Base-by-base conservation (phyloP, 1,140 invertebrate species). In the Elysia chlorotica region DNA sequence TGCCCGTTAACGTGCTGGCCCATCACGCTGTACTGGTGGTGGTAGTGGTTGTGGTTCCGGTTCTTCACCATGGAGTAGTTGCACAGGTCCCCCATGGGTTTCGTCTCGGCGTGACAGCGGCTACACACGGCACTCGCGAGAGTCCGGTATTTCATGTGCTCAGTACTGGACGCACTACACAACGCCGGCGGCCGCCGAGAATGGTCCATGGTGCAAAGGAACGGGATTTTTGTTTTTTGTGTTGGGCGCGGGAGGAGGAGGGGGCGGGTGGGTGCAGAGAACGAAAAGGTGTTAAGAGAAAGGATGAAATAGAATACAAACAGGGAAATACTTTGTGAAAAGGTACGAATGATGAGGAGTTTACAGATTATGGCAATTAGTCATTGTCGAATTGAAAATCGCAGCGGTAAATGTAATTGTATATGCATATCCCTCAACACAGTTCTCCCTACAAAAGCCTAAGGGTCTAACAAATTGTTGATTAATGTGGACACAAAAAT, bases 101-200 rank as follows among this genome's bases (percentile, higher is more conserved):
- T 35, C 30, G 57, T 14, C 25, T 41, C 59, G 33, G 30, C 53
- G n/a, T n/a, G n/a, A n/a, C n/a, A n/a, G n/a, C n/a, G n/a, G n/a
- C n/a, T n/a, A n/a, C n/a, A n/a, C n/a, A n/a, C n/a, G n/a, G n/a
- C n/a, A n/a, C n/a, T n/a, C 35, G 59, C 2, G 65, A 28, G 0
- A 36, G 36, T 66, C 2, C 48, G 59, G 30, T 66, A 66, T 67
- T 65, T 66, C 65, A 67, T 73, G 28, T 56, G 65, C 0, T 31
- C 33, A 36, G 53, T 6, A 19, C 17, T 30, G 2, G 41, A 62
- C 21, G 57, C 54, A 10, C 67, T 59, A n/a, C 3, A 31, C 19
- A 36, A 36, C n/a, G n/a, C n/a, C n/a, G n/a, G n/a, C n/a, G n/a
- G n/a, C n/a, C n/a, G 41, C 41, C 10, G 10, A n/a, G 41, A 48